A percentile compares a stretch with the other conserved stretches of the same genome.
phyloP scores from a whole-genome alignment of 2,797 vertebrate species.

The Buphagus erythrorhynchus region DNA sequence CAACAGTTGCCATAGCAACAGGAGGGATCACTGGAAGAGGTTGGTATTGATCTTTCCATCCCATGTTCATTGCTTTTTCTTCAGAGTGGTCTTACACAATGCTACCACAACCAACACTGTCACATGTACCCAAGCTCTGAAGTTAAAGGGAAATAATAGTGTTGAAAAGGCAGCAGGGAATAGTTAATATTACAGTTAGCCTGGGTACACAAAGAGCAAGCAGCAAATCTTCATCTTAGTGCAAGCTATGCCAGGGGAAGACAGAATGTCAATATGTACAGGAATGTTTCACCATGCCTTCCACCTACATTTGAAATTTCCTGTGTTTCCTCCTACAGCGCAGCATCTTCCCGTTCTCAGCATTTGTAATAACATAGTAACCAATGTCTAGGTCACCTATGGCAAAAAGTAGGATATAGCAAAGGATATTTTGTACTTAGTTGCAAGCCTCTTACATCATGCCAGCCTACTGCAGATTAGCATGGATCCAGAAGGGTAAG shows the following conservation, averaged over 20 bases:
- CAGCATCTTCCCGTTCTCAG: not conserved
- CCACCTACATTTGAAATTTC: not conserved
- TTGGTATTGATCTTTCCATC: conserved; percentile 19
- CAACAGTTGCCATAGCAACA: conserved; percentile 24
- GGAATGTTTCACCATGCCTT: not conserved
- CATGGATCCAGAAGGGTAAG: not conserved
- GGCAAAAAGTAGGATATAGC: not conserved
- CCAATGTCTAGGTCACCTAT: not conserved
- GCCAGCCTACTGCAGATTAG: not conserved
- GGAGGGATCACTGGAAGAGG: not conserved
- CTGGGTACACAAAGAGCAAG: not conserved
- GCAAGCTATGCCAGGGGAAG: not conserved
- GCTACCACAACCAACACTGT: not conserved
- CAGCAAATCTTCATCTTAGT: not conserved
- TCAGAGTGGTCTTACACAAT: not conserved
- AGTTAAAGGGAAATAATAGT: not conserved
- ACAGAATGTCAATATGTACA: not conserved
- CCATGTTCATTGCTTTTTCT: not conserved
- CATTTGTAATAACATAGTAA: not conserved
- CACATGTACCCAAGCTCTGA: not conserved
- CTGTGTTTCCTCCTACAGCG: fast-evolving
- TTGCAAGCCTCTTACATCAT: not conserved
- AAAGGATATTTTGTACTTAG: not conserved
- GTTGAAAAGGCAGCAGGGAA: not conserved
- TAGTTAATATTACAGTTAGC: not conserved